Conservation (phyloP, 1,140 invertebrate genomes). For the Archegozetes longisetosus region DNA sequence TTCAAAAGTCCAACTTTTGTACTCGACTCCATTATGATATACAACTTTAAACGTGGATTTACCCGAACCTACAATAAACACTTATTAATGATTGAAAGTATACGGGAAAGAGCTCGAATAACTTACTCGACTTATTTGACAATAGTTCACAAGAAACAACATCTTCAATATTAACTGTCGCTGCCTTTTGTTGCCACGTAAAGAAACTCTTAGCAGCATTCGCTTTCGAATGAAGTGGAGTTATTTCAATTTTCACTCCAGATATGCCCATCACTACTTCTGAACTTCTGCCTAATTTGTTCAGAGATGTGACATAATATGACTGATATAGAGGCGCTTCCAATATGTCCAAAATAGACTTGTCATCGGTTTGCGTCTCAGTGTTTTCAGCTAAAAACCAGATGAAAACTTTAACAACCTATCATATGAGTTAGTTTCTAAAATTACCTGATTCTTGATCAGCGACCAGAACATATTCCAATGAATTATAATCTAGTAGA, state of each 20-base stretch:
- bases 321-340: slow-evolving; percentile 68
- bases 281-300: slow-evolving; percentile 58
- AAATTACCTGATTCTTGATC: not conserved
- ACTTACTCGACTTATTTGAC: slow-evolving; percentile 33
- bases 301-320: slow-evolving; percentile 57
- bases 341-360: slow-evolving; percentile 43
- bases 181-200: slow-evolving; percentile 45
- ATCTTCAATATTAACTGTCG: slow-evolving; percentile 61
- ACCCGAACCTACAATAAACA: not conserved
- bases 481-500: not conserved
- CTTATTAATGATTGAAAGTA: not conserved
- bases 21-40: slow-evolving; percentile 38
- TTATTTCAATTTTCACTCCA: slow-evolving; percentile 76
- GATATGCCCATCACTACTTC: slow-evolving; percentile 72
- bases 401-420: no score
- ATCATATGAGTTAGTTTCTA: no score
- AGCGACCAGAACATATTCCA: not conserved
- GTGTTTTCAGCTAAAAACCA: no score
- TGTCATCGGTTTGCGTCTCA: no score
- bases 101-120: not conserved
- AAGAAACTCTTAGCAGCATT: slow-evolving; percentile 45
- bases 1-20: slow-evolving; percentile 75
- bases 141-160: slow-evolving; percentile 68
- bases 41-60: slow-evolving; percentile 26
- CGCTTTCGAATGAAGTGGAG: slow-evolving; percentile 41